Percentiles rank a stretch among this genome's conserved stretches.
Conservation (phyloP, 2,888 invertebrate genomes). For the Bruchidius siliquastri region DNA sequence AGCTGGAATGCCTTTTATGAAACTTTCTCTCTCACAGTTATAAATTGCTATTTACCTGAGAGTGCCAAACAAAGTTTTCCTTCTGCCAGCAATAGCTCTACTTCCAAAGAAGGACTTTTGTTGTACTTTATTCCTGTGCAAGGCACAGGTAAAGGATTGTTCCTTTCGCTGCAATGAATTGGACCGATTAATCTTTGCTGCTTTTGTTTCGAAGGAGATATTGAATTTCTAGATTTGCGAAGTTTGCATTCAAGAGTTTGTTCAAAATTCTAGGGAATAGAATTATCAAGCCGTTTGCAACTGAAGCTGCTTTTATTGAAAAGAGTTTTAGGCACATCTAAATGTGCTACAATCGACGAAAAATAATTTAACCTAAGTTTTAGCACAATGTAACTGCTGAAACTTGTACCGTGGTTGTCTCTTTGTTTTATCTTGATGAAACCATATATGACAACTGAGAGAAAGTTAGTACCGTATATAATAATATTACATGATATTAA, state of each 20-base stretch:
- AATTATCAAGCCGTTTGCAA: not conserved
- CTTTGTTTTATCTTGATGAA: too few species aligned
- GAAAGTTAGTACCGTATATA: too few species aligned
- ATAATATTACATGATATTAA: too few species aligned
- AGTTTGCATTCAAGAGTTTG: not conserved
- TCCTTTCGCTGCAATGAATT: slow-evolving; percentile 1
- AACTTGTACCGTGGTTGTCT: too few species aligned
- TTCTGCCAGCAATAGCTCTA: not conserved
- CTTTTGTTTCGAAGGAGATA: slow-evolving; percentile 1
- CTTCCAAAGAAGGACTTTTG: slow-evolving; percentile 5
- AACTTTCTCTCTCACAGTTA: not conserved
- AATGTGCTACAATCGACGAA: too few species aligned
- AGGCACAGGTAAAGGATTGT: slow-evolving; percentile 1
- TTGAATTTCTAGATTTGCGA: not conserved
- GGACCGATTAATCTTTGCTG: not conserved
- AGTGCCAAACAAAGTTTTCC: not conserved
- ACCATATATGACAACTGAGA: too few species aligned
- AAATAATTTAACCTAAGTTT: too few species aligned
- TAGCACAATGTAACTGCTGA: too few species aligned
- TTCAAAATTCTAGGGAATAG: not conserved
- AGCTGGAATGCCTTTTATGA: not conserved
- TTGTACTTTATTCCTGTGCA: slow-evolving; percentile 10
- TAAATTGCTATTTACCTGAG: not conserved
- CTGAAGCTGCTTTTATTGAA: not conserved
- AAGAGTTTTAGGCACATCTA: too few species aligned